Conservation (phyloP, 2,113 vertebrate genomes). For the Trematomus loennbergii region DNA sequence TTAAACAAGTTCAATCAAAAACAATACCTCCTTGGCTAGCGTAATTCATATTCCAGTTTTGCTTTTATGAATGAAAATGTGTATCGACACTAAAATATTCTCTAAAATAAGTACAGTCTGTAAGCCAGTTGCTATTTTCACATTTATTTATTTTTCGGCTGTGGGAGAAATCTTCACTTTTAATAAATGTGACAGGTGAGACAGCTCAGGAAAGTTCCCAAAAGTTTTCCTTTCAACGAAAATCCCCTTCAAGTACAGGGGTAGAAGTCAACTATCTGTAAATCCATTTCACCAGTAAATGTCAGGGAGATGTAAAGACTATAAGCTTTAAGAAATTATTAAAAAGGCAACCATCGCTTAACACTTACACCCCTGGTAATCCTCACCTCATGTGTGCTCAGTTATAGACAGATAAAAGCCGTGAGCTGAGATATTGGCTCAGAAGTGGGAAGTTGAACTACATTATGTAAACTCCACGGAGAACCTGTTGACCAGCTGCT, state of each 20-base stretch:
- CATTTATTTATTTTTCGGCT: background rate
- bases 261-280: slow-evolving; percentile 3
- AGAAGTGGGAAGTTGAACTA: slow-evolving; percentile 33
- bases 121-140: background rate
- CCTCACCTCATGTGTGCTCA: background rate
- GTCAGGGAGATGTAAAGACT: background rate
- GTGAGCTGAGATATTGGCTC: slow-evolving; percentile 22
- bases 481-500: slow-evolving; percentile 61
- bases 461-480: slow-evolving; percentile 59
- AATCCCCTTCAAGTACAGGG: background rate
- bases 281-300: background rate
- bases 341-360: slow-evolving; percentile 3
- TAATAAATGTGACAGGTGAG: background rate
- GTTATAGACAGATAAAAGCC: slow-evolving; percentile 5
- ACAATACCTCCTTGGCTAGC: no score
- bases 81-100: background rate
- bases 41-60: background rate
- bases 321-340: background rate
- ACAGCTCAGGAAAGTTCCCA: slow-evolving; percentile 7
- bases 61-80: background rate
- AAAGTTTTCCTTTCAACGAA: background rate
- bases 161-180: background rate
- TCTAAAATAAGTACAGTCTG: background rate
- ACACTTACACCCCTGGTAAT: background rate
- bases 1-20: no score